Evolutionary conservation across 1,140 invertebrate species (phyloP), one percentile per base, ranked within the genome.

Genomic region (Stenopsyche tienmushanensis): DNA sequence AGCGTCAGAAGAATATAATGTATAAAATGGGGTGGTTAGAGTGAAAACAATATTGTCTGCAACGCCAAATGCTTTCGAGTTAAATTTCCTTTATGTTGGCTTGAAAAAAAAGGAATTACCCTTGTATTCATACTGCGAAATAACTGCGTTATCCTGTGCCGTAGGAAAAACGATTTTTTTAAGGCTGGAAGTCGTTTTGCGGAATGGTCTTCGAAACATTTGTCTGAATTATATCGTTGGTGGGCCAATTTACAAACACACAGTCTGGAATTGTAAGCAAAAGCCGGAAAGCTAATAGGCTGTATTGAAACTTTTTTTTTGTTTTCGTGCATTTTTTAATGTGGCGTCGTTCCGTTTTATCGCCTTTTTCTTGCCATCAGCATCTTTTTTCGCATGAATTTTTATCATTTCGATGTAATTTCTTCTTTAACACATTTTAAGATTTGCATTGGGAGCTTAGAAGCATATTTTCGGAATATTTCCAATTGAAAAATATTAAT

Each of bases 181-280:
- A 60, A 60, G 23, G 41, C 57, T 23, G 57, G 39, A 60, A 60
- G 42, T 60, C 57, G 57, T 60, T 60, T 60, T 60, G 44, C 42
- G 57, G 57, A 60, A 60, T 60, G 57, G 57, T 60, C 57, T 60
- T 60, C 57, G 57, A 60, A 60, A 39, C 57, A 60, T 60, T 60
- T 60, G 57, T 60, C 57, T 60, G 57, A 60, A 60, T 60, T 60
- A 60, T 60, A 60, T 60, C 29, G 57, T 47, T 34, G 57, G 41
- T 20, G 42, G 57, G 57, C 57, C 44, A 60, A 60, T 60, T 60
- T 60, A 60, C 57, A 60, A 60, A 60, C 57, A 60, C 57, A 49
- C 57, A 49, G 57, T 60, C 42, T 47, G 57, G 26, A 60, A 60
- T 60, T 60, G 57, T 60, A 60, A 60, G 57, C 44, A 26, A 57